A percentile compares a stretch with the other conserved stretches of the same genome.
Conservation (phyloP, 2,113 vertebrate genomes). For the Rhynchopsitta pachyrhyncha region DNA sequence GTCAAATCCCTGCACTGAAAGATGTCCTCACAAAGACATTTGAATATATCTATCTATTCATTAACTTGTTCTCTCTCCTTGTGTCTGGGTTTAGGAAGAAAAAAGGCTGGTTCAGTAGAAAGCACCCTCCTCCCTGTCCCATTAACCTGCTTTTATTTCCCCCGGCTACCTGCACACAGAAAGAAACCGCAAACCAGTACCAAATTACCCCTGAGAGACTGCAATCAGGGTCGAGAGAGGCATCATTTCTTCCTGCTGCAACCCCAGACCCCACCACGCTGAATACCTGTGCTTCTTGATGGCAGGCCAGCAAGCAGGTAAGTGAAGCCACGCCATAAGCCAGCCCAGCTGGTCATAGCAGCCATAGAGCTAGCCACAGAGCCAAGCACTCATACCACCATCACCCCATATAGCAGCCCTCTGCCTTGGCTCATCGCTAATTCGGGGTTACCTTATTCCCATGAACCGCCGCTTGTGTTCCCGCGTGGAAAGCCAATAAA, state of each 20-base stretch:
- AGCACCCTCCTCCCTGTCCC: neutral
- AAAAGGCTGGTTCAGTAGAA: neutral
- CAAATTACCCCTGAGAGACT: fast-evolving
- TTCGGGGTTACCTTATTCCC: constrained; percentile 13
- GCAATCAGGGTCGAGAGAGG: neutral
- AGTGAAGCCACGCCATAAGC: neutral
- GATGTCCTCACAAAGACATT: neutral
- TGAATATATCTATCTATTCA: neutral
- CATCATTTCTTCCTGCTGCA: fast-evolving
- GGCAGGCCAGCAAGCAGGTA: neutral
- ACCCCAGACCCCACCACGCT: neutral
- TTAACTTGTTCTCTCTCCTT: neutral
- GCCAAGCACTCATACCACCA: neutral
- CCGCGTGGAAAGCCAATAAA: neutral
- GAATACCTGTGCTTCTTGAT: neutral
- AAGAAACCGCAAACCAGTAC: neutral
- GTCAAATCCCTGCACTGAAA: neutral
- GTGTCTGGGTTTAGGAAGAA: neutral
- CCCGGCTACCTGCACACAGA: neutral
- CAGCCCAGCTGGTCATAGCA: neutral
- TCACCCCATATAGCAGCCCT: neutral
- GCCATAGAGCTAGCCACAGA: neutral
- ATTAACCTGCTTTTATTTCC: constrained; percentile 52
- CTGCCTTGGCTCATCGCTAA: neutral
- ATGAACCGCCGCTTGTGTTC: neutral